These are phyloP conservation scores for Coleophora deauratella DNA, from an alignment of 2,888 invertebrate genomes.

Conservation along the genomic window DNA sequence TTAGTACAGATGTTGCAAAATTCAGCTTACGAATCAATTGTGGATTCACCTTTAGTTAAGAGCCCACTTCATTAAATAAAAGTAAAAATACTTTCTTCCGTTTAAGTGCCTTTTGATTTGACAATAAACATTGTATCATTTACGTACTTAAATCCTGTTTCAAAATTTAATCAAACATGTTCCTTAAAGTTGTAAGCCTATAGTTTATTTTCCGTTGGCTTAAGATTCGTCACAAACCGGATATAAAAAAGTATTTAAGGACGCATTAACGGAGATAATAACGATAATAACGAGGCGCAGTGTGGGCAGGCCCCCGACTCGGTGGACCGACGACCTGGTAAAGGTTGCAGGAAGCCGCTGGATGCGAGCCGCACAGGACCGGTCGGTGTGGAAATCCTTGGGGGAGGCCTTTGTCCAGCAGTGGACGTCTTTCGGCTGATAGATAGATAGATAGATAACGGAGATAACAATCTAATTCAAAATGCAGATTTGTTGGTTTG, in stretches of 20 bases:
- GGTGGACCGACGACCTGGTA: no score
- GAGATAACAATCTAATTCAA: slow-evolving; percentile 62
- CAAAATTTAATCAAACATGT: slow-evolving; percentile 11
- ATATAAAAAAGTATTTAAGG: slow-evolving; percentile 41
- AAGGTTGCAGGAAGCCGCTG: no score
- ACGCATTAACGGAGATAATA: slow-evolving; percentile 52
- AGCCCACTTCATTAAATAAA: slow-evolving; percentile 17
- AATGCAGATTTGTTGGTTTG: slow-evolving; percentile 51
- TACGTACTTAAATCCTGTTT: slow-evolving; percentile 24
- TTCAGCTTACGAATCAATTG: no score
- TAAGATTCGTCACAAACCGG: slow-evolving; percentile 26
- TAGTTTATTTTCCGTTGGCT: no score
- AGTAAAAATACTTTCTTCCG: slow-evolving; percentile 18
- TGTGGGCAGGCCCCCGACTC: no score
- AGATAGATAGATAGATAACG: no score
- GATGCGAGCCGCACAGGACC: no score
- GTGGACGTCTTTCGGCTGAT: no score
- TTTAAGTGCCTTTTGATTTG: slow-evolving; percentile 33
- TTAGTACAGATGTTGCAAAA: no score
- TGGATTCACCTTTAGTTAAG: not conserved
- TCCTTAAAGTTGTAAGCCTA: slow-evolving; percentile 3
- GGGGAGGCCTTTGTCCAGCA: no score
- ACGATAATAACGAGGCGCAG: no score
- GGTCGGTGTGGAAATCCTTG: no score
- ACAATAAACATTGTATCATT: slow-evolving; percentile 40